Percentiles rank a stretch among this genome's conserved stretches.
These are phyloP conservation scores for Sphenopsis melanotis DNA, from an alignment of 2,797 vertebrate species.

Conservation along the genomic window DNA sequence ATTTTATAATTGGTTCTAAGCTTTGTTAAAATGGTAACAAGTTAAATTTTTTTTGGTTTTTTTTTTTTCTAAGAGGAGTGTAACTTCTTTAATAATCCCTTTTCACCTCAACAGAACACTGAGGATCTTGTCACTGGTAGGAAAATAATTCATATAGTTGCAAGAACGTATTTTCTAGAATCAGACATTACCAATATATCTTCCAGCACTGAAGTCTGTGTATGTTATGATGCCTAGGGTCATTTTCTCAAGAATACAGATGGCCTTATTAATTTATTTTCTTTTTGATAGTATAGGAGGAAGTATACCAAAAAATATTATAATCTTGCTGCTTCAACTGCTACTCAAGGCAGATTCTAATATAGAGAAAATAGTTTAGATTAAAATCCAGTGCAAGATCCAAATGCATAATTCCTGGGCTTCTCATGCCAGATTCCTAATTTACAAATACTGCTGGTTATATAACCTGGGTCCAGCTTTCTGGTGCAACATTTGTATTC, in stretches of 20 bases:
- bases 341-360: background rate
- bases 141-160: background rate
- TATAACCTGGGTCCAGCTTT: background rate
- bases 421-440: background rate
- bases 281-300: background rate
- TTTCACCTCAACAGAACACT: background rate
- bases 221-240: background rate
- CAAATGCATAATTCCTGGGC: background rate
- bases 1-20: background rate
- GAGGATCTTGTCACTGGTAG: background rate
- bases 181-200: background rate
- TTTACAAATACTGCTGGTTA: background rate
- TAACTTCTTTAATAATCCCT: background rate
- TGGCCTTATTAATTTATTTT: background rate
- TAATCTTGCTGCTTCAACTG: background rate
- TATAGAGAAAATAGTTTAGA: background rate
- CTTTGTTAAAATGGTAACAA: background rate
- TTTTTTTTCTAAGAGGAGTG: background rate
- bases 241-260: background rate
- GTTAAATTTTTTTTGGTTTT: rapidly evolving
- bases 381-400: background rate
- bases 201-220: background rate
- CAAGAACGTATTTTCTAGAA: background rate
- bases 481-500: background rate
- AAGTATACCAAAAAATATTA: background rate